phyloP scores from a whole-genome alignment of 1,140 invertebrate genomes.

The Ooceraea biroi region DNA sequence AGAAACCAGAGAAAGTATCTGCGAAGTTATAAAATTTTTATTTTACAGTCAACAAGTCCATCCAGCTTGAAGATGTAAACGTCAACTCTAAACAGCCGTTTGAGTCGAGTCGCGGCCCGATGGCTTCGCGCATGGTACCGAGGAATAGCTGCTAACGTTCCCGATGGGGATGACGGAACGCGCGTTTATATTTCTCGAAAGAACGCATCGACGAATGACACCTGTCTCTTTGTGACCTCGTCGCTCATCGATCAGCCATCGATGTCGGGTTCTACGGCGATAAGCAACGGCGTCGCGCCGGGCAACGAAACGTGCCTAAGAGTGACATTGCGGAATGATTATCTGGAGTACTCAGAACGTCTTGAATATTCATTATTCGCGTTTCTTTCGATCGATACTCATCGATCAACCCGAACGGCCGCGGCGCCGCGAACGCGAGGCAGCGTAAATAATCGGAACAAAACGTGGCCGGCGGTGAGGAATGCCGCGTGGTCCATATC shows the following conservation, averaged over 20 bases:
- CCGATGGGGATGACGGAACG: conserved; percentile 36
- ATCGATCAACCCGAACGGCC: conserved; percentile 63
- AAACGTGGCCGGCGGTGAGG: conserved; percentile 37
- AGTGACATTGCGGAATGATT: conserved; percentile 70
- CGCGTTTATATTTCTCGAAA: conserved; percentile 31
- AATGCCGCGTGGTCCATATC: conserved; percentile 7
- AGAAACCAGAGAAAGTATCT: not conserved
- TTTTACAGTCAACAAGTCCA: conserved; percentile 10
- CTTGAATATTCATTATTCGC: conserved; percentile 70
- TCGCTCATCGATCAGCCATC: conserved; percentile 68
- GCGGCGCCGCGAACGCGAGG: conserved; percentile 36
- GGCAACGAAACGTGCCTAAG: conserved; percentile 17
- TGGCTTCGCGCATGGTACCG: not conserved
- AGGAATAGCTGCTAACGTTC: conserved; percentile 22
- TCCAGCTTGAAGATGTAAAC: not conserved
- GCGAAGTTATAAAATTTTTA: not conserved
- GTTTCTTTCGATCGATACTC: conserved; percentile 30
- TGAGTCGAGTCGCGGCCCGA: not conserved
- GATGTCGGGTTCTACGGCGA: conserved; percentile 36
- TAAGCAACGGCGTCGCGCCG: conserved; percentile 60
- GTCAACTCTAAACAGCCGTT: not conserved
- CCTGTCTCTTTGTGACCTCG: conserved; percentile 53
- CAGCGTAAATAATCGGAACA: conserved; percentile 47
- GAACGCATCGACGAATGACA: conserved; percentile 58
- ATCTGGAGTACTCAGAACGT: conserved; percentile 63